phyloP scores from a whole-genome alignment of 2,113 vertebrate genomes.

The Brienomyrus longianalis region DNA sequence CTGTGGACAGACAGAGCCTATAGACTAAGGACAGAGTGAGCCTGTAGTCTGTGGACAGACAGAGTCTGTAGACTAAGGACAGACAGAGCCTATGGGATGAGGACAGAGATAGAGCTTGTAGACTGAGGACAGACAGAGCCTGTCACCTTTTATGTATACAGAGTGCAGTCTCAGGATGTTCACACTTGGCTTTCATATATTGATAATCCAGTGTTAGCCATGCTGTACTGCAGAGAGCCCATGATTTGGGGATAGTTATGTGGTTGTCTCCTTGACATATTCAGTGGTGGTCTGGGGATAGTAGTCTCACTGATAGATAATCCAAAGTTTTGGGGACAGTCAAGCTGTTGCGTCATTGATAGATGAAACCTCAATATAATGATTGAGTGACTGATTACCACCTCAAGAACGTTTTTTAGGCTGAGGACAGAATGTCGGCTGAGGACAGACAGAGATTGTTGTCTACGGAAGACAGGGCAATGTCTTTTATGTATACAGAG shows the following conservation, averaged over 20 bases:
- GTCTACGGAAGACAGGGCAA: neutral
- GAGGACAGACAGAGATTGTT: neutral
- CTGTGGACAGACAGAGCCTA: too few species aligned
- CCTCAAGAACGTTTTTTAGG: neutral
- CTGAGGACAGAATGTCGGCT: neutral
- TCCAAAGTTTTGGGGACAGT: neutral
- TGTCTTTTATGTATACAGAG: neutral
- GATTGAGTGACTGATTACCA: neutral
- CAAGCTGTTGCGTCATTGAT: neutral
- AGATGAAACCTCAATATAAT: neutral
- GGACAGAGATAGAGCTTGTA: neutral
- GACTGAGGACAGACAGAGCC: neutral
- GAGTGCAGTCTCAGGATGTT: neutral
- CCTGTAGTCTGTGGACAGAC: neutral
- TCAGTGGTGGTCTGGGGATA: neutral
- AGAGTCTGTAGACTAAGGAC: neutral
- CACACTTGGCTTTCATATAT: neutral
- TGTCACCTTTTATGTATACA: neutral
- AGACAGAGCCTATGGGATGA: neutral
- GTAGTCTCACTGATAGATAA: too few species aligned
- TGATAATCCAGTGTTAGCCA: neutral
- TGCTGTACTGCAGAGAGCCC: neutral
- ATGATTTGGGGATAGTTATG: neutral
- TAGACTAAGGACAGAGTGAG: too few species aligned
- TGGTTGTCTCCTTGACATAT: too few species aligned